Percentiles rank a stretch among this genome's conserved stretches.
Conservation (phyloP, 2,113 vertebrate genomes). For the Periophthalmus modestus region DNA sequence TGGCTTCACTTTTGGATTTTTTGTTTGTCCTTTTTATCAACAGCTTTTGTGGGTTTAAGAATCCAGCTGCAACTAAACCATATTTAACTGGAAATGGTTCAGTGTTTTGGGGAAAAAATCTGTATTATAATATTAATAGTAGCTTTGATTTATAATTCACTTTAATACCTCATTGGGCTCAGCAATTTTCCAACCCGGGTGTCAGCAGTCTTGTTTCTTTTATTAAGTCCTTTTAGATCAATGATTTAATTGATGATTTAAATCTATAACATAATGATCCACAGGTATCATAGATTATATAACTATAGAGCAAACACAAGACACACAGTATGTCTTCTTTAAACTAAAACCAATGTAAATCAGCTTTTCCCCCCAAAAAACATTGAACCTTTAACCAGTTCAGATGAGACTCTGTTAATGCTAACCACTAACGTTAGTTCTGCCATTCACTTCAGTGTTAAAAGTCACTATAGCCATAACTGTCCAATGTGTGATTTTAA, state of each 20-base stretch:
- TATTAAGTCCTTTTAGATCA: no score
- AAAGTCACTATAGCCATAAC: constrained; percentile 20
- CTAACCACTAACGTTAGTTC: constrained; percentile 15
- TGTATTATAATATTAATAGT: no score
- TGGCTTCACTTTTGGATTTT: neutral
- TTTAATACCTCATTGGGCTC: no score
- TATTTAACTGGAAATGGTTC: constrained; percentile 6
- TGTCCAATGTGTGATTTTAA: neutral
- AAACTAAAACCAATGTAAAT: no score
- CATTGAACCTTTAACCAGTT: constrained; percentile 6
- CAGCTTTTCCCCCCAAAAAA: neutral
- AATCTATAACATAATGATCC: no score
- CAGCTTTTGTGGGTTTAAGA: constrained; percentile 4
- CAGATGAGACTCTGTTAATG: neutral
- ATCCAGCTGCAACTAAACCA: constrained; percentile 16
- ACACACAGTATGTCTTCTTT: no score
- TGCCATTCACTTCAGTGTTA: constrained; percentile 35
- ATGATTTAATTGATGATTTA: no score
- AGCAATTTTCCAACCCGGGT: no score
- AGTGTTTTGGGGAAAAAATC: neutral
- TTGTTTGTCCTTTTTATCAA: neutral
- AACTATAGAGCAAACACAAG: no score
- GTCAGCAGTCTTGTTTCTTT: no score
- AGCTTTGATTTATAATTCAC: no score
- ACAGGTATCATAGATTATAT: no score